These are phyloP conservation scores for Chrosomus eos DNA, from an alignment of 2,797 vertebrate genomes.

Conservation along the genomic window DNA sequence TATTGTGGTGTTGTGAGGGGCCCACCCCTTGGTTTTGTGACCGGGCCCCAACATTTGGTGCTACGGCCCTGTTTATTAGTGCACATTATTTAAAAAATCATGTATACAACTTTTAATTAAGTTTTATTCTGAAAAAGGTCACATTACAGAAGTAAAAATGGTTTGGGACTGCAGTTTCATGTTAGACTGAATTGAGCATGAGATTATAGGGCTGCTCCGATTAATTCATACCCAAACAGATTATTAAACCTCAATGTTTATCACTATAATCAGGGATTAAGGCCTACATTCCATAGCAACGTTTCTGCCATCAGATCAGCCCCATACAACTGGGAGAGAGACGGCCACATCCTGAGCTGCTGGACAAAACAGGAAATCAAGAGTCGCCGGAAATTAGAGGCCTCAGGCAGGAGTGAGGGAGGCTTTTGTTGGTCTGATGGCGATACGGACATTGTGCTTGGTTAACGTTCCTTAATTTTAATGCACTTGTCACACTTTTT, in stretches of 20 bases:
- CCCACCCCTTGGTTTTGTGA: too few species aligned
- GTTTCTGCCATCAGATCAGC: slow-evolving; percentile 35
- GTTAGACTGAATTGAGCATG: neutral
- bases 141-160: neutral
- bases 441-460: slow-evolving; percentile 6
- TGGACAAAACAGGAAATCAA: slow-evolving; percentile 59
- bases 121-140: neutral
- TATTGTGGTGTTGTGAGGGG: too few species aligned
- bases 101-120: neutral
- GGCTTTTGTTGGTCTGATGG: slow-evolving; percentile 9
- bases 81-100: neutral
- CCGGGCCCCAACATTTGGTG: too few species aligned
- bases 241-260: slow-evolving; percentile 34
- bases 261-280: slow-evolving; percentile 26
- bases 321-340: slow-evolving; percentile 44
- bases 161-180: neutral
- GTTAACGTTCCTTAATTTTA: slow-evolving; percentile 6
- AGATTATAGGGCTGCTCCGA: neutral
- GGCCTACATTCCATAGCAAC: slow-evolving; percentile 29
- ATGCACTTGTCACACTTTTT: neutral
- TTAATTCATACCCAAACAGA: slow-evolving; percentile 24
- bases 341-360: slow-evolving; percentile 56
- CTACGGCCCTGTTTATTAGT: neutral
- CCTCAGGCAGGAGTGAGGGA: slow-evolving; percentile 7
- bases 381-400: slow-evolving; percentile 58